A percentile compares a stretch with the other conserved stretches of the same genome.
These are phyloP conservation scores for Trinorchestia longiramus DNA, from an alignment of 1,140 invertebrate species.

Conservation along the genomic window DNA sequence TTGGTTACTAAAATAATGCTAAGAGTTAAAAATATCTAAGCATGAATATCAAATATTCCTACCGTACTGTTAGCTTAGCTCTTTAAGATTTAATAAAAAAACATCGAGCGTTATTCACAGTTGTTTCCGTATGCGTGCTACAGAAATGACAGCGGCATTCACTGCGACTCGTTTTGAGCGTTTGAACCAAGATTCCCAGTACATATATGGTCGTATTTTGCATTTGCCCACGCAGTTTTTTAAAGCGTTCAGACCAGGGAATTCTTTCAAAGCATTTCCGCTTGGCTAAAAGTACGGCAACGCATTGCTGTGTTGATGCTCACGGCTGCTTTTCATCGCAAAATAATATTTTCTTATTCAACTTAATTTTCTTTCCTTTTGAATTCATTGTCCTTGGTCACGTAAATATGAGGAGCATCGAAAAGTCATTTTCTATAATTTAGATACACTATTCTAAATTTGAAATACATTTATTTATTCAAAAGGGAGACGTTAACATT, in stretches of 20 bases:
- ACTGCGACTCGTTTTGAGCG: no score
- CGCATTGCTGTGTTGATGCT: background rate
- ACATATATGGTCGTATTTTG: no score
- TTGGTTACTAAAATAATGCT: no score
- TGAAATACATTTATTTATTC: background rate
- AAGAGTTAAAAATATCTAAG: no score
- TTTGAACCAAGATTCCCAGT: no score
- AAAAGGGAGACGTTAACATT: background rate
- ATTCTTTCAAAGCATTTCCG: background rate
- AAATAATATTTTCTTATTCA: background rate
- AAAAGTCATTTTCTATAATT: background rate
- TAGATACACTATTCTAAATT: background rate
- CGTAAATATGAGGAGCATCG: background rate
- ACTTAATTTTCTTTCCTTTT: background rate
- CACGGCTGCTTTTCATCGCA: background rate
- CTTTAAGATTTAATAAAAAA: no score
- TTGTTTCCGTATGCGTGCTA: no score
- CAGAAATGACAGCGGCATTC: no score
- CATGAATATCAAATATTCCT: no score
- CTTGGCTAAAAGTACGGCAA: background rate
- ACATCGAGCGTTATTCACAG: no score
- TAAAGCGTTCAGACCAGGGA: background rate
- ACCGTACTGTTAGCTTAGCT: no score
- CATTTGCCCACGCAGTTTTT: background rate
- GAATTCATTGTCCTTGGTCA: background rate